Base-by-base conservation (phyloP, 2,113 vertebrate genomes). In the Malurus alboscapulatus region DNA sequence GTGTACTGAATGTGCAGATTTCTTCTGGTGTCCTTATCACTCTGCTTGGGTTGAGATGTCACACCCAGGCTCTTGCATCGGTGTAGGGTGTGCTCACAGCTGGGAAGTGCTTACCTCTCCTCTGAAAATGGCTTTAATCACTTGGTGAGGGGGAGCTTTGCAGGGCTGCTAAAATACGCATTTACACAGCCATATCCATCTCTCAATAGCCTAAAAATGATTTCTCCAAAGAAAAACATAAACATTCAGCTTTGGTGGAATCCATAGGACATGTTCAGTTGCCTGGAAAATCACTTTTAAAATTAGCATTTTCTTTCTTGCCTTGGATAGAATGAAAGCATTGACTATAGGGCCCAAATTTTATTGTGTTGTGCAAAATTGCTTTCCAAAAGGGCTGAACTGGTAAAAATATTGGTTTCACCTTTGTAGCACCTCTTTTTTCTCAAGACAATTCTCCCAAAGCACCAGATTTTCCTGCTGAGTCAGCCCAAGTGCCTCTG, bases 251-350 rank as follows among this genome's bases (percentile, higher is more conserved):
- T 92, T 59, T 25, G 72, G 85, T 88, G 55, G 47, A 83, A 77
- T 47, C 36, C 62, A 75, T 62, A 62, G 84, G 62, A 86, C 18
- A 42, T 22, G 58, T 66, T 92, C 38, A 25, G 68, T 75, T 93
- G 62, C 45, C 66, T 91, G 92, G 69, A 94, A 93, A 94, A 93
- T 72, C 73, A 72, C 68, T 93, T 90, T 75, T 48, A 74, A 93
- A 95, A 93, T 95, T 80, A 93, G 36, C 40, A 26, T 80, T 68
- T 82, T 82, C 20, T 91, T 72, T 67, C 45, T 59, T 81, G 6
- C 36, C 42, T 82, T 79, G 57, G 53, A 87, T 84, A 30, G 29
- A 87, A 57, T 50, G 18, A 93, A 93, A 74, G 7, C 8, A 9
- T 25, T n/a, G 29, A 45, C 12, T 78, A 11, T 26, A 78, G 45